Conservation (phyloP, 2,797 vertebrate genomes). For the Amniataba percoides region DNA sequence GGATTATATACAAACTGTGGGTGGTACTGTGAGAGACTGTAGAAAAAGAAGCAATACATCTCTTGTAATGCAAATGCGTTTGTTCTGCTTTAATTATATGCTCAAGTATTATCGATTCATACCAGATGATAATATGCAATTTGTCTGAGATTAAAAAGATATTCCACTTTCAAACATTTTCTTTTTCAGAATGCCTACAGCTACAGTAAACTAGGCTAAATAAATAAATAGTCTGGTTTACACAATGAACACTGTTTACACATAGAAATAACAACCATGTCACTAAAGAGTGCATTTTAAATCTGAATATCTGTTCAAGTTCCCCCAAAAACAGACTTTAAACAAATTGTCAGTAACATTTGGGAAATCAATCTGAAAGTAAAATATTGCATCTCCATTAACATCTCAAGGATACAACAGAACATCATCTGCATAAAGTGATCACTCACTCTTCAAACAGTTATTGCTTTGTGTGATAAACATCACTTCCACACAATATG, state of each 20-base stretch:
- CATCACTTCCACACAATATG: constrained; percentile 23
- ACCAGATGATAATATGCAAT: constrained; percentile 52
- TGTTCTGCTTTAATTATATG: constrained; percentile 60
- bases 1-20: constrained; percentile 59
- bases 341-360: constrained; percentile 25
- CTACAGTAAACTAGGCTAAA: constrained; percentile 63
- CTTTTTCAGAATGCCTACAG: constrained; percentile 39
- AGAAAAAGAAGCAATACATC: constrained; percentile 47
- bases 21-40: constrained; percentile 41
- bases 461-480: constrained; percentile 63
- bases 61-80: constrained; percentile 37
- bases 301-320: constrained; percentile 7
- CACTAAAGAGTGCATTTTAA: constrained; percentile 5
- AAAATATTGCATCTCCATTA: constrained; percentile 55
- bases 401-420: constrained; percentile 32
- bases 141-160: constrained; percentile 46
- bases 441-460: constrained; percentile 16
- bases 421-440: constrained; percentile 58
- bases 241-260: constrained; percentile 49
- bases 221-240: constrained; percentile 57
- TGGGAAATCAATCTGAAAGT: constrained; percentile 28
- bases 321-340: constrained; percentile 30
- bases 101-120: constrained; percentile 56
- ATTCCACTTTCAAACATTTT: constrained; percentile 31
- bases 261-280: constrained; percentile 47